Percentiles rank a stretch among this genome's conserved stretches.
Conservation (phyloP, 2,113 vertebrate species). For the Centrocercus urophasianus region DNA sequence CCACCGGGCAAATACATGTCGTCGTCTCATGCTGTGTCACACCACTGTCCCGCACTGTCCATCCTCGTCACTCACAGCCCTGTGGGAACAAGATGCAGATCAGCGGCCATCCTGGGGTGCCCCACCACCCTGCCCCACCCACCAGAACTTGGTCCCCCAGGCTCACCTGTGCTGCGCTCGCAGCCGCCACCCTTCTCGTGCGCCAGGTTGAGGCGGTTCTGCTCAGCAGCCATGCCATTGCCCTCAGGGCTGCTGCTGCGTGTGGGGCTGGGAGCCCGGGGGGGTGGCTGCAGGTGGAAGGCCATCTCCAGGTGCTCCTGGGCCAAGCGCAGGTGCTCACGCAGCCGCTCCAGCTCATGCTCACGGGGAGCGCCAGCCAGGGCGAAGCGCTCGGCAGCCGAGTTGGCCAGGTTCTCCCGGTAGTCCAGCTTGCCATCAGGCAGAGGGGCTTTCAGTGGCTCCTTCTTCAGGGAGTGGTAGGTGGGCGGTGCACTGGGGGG, state of each 20-base stretch:
- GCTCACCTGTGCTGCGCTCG: conserved; percentile 74
- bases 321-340: conserved; percentile 85
- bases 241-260: conserved; percentile 87
- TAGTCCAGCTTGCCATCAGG: conserved; percentile 65
- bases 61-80: conserved; percentile 38
- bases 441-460: conserved; percentile 66
- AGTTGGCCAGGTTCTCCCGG: conserved; percentile 74
- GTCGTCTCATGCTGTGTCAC: neutral
- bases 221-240: conserved; percentile 81
- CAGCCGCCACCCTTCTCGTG: conserved; percentile 83
- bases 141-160: accelerated
- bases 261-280: conserved; percentile 73
- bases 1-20: accelerated
- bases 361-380: conserved; percentile 51
- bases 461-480: conserved; percentile 84
- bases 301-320: conserved; percentile 89
- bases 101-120: accelerated
- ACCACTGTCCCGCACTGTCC: too few relatives aligned
- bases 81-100: neutral
- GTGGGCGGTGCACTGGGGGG: conserved; percentile 80
- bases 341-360: conserved; percentile 80
- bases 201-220: conserved; percentile 89
- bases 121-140: neutral
- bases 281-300: conserved; percentile 76
- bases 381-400: conserved; percentile 66